Evolutionary conservation across 2,888 invertebrate species (phyloP).

Genomic region (Agonopterix alstromeriana): DNA sequence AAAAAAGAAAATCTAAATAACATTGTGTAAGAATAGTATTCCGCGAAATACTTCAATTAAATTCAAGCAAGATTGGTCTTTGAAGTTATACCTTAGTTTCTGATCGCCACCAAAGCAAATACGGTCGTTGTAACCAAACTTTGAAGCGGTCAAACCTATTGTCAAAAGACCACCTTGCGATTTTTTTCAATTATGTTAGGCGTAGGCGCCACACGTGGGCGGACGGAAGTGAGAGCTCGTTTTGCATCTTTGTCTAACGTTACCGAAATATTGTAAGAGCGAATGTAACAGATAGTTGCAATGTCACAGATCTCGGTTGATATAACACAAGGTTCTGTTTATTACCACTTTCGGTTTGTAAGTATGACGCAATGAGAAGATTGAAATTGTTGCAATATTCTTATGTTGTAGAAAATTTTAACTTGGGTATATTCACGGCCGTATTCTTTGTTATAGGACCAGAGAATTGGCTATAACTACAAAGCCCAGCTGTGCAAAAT

Average conservation of each 20-base stretch:
- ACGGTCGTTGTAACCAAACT: constrained; percentile 14
- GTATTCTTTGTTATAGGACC: no score
- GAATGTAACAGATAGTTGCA: constrained; percentile 46
- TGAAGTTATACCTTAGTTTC: no score
- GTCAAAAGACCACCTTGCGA: constrained; percentile 57
- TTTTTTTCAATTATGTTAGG: constrained; percentile 55
- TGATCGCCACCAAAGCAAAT: no score
- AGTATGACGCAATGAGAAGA: constrained; percentile 51
- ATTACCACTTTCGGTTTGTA: constrained; percentile 65
- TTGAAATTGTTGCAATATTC: constrained; percentile 27
- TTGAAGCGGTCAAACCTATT: constrained; percentile 30
- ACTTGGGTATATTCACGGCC: no score
- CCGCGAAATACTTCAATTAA: no score
- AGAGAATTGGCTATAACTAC: no score
- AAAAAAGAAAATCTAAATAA: no score
- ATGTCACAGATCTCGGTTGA: constrained; percentile 59
- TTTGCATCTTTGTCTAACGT: constrained; percentile 58
- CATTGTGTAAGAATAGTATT: no score
- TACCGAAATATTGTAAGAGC: constrained; percentile 32
- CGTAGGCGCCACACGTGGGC: constrained; percentile 70
- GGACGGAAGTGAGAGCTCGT: constrained; percentile 74
- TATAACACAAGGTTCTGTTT: constrained; percentile 63
- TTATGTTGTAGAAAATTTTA: no score
- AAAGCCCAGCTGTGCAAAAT: no score
- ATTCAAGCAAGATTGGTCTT: no score